phyloP scores from a whole-genome alignment of 2,888 invertebrate species.

The Athripsodes cinereus region DNA sequence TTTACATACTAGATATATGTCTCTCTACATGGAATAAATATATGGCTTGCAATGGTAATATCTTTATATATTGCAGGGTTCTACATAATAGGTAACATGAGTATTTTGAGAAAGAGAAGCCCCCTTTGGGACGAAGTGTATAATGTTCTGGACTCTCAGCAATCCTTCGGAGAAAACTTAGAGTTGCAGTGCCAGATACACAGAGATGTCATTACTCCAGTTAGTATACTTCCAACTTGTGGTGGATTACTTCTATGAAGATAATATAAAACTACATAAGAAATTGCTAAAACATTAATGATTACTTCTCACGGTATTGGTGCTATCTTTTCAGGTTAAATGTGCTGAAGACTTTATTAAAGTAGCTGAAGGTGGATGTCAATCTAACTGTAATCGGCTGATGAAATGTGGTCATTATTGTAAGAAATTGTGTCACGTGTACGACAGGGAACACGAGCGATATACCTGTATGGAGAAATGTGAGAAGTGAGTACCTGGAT shows the following conservation, averaged over 20 bases:
- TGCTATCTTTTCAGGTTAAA: constrained; percentile 31
- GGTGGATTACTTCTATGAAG: too few species aligned
- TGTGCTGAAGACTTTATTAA: constrained; percentile 41
- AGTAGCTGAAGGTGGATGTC: constrained; percentile 58
- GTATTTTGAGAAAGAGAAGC: constrained; percentile 44
- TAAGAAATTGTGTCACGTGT: constrained; percentile 52
- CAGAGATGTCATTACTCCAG: constrained; percentile 33
- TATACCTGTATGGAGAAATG: constrained; percentile 47
- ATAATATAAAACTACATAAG: too few species aligned
- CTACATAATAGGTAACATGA: constrained; percentile 63
- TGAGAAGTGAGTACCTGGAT: constrained; percentile 37
- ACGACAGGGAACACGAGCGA: constrained; percentile 46
- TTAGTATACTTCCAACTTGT: background rate
- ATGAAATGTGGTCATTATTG: constrained; percentile 61
- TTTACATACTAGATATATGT: background rate
- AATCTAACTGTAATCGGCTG: constrained; percentile 42
- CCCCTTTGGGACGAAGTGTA: constrained; percentile 40
- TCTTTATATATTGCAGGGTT: constrained; percentile 43
- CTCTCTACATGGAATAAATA: too few species aligned
- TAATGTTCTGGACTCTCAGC: constrained; percentile 36
- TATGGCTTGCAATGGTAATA: too few species aligned
- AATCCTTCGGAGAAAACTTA: constrained; percentile 49
- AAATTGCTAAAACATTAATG: too few species aligned
- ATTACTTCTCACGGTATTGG: too few species aligned
- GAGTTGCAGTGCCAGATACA: constrained; percentile 46